A percentile compares a stretch with the other conserved stretches of the same genome.
phyloP scores from a whole-genome alignment of 2,888 invertebrate genomes.

The Azorinus chamasolen region DNA sequence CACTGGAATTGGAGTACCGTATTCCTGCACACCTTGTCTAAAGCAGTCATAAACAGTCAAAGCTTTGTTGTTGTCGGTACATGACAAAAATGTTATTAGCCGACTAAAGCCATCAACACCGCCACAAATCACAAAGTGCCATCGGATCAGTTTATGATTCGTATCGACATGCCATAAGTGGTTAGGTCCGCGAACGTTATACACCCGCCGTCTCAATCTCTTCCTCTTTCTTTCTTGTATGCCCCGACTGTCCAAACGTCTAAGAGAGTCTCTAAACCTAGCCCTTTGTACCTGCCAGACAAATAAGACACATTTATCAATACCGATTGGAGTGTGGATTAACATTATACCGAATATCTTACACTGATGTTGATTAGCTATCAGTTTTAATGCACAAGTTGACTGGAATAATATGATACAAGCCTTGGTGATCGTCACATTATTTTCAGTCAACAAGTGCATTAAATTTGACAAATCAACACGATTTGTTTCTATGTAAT shows the following conservation, averaged over 20 bases:
- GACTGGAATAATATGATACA: too few relatives aligned
- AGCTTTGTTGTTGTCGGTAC: constrained; percentile 51
- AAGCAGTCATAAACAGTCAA: constrained; percentile 35
- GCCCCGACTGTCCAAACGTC: constrained; percentile 20
- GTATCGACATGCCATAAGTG: constrained; percentile 56
- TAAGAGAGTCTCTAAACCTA: constrained; percentile 11
- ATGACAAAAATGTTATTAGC: constrained; percentile 31
- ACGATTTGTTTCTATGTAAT: too few relatives aligned
- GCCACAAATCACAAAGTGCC: constrained; percentile 50
- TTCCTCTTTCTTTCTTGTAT: constrained; percentile 25
- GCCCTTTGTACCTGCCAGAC: constrained; percentile 10
- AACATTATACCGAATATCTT: too few relatives aligned
- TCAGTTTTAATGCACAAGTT: too few relatives aligned
- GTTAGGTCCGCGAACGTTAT: constrained; percentile 35
- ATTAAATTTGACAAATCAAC: too few relatives aligned
- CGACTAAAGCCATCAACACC: constrained; percentile 59
- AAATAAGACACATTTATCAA: too few relatives aligned
- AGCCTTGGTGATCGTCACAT: too few relatives aligned
- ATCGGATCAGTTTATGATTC: constrained; percentile 56
- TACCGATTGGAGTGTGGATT: too few relatives aligned
- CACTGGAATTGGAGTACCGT: constrained; percentile 25
- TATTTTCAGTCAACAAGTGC: too few relatives aligned
- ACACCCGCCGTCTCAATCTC: constrained; percentile 28
- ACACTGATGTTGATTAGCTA: too few relatives aligned
- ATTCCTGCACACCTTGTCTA: constrained; percentile 5